Base-by-base conservation (phyloP, 2,113 vertebrate species). In the Odobenus rosmarus region DNA sequence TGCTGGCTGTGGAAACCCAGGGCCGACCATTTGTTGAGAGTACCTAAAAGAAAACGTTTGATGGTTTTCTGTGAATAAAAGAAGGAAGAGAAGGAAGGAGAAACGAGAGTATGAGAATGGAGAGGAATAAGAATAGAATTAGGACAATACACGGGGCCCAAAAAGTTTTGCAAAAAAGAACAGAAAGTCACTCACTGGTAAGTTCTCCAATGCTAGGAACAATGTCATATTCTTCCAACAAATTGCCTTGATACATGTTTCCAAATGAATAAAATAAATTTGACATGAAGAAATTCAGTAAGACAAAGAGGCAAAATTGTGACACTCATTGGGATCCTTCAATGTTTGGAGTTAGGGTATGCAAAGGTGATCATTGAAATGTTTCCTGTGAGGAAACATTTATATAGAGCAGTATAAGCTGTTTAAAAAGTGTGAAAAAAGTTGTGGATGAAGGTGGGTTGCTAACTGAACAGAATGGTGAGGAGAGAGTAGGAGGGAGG, bases 211-310 rank as follows among this genome's bases (percentile, higher is more conserved):
- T 88, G 31, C 42, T 42, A 86, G 67, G 5, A 91, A 9, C 1
- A 69, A 69, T 10, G 5, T 36, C 31, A 53, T 80, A 53, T 33
- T 79, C 15, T 19, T 61, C 5, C 31, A 95, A 14, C 2, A 71
- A 36, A 55, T 36, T 72, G 15, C 13, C 31, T 84, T 85, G 13
- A 84, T 2, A 10, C 6, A 31, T 81, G 61, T 80, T 90, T 69
- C 11, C 77, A 9, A 94, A 61, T 28, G 26, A 77, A 83, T 87
- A 64, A 55, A 42, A 67, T 83, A 15, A 95, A 86, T 92, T 94
- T 24, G 87, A 59, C 23, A 23, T 42, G 7, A 92, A 95, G 26
- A 90, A 33, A 93, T 24, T 84, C 64, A 80, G 11, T 71, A 86
- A 42, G n/a, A 15, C 76, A 80, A 53, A 46, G 5, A 69, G 49